Evolutionary conservation across 2,797 vertebrate species (phyloP).

Genomic region (Enteromius unitaeniatus): DNA sequence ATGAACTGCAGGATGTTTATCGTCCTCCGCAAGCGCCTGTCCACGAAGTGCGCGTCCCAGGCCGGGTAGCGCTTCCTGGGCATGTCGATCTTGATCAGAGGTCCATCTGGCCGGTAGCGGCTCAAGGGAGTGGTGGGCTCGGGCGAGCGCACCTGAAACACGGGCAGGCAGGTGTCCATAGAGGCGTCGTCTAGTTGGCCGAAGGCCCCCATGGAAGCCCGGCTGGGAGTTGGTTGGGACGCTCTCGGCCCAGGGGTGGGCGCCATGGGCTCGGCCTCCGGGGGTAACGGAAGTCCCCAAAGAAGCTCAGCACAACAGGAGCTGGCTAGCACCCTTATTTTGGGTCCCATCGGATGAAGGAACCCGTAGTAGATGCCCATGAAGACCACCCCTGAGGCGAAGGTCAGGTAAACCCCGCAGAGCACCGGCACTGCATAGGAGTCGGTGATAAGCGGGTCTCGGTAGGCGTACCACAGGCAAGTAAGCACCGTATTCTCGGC

Average conservation of each 20-base stretch:
- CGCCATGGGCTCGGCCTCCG: constrained; percentile 93
- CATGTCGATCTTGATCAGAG: constrained; percentile 99
- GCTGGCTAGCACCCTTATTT: constrained; percentile 89
- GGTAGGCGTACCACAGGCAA: constrained; percentile 93
- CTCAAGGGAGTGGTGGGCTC: constrained; percentile 81
- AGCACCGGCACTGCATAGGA: constrained; percentile 91
- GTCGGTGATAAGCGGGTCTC: constrained; percentile 92
- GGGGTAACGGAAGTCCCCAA: constrained; percentile 96
- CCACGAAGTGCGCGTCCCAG: constrained; percentile 98
- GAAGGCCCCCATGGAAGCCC: constrained; percentile 79
- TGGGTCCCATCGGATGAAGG: constrained; percentile 92
- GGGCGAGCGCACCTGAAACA: constrained; percentile 97
- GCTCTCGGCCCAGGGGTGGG: constrained; percentile 87
- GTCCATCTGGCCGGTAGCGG: constrained; percentile 87
- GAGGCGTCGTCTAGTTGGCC: constrained; percentile 84
- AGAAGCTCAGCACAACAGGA: constrained; percentile 99
- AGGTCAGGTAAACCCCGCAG: constrained; percentile 95
- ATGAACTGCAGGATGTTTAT: constrained; percentile 99
- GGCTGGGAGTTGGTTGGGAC: constrained; percentile 85
- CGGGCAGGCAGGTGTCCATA: constrained; percentile 93
- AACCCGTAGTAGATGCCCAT: constrained; percentile 98
- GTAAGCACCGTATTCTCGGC: constrained; percentile 97
- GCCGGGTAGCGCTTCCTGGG: constrained; percentile 97
- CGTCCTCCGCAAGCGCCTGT: constrained; percentile 96
- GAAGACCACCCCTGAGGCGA: constrained; percentile 90